Conservation (phyloP, 2,797 vertebrate species). For the Gouania willdenowi region DNA sequence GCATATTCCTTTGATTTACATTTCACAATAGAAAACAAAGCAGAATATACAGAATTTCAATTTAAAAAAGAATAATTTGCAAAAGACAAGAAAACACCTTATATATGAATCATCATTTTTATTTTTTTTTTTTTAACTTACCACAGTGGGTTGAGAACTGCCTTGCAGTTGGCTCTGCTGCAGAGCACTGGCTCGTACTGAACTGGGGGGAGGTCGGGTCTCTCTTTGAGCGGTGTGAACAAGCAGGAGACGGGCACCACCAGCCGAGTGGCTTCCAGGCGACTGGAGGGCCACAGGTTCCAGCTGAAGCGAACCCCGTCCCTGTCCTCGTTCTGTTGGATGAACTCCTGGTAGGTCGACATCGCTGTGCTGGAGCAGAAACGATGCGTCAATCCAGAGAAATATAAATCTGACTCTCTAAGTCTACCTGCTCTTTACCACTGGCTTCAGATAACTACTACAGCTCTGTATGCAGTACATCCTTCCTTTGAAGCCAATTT, state of each 20-base stretch:
- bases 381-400: not conserved
- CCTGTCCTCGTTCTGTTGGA: conserved; percentile 95
- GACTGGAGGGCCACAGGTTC: conserved; percentile 97
- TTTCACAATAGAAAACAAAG: too few relatives aligned
- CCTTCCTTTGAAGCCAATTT: conserved; percentile 8
- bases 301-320: conserved; percentile 97
- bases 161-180: conserved; percentile 89
- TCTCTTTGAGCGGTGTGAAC: conserved; percentile 91
- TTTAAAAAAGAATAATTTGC: too few relatives aligned
- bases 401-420: not conserved
- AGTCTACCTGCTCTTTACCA: not conserved
- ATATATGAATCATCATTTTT: too few relatives aligned
- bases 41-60: too few relatives aligned
- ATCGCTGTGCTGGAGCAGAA: conserved; percentile 60
- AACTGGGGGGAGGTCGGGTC: conserved; percentile 87
- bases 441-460: not conserved
- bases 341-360: conserved; percentile 95
- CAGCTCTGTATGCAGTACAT: conserved; percentile 20
- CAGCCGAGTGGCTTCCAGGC: conserved; percentile 90
- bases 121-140: conserved; percentile 63
- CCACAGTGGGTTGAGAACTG: conserved; percentile 96
- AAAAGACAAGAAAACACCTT: too few relatives aligned
- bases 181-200: conserved; percentile 97
- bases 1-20: too few relatives aligned
- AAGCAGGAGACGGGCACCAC: conserved; percentile 95